phyloP scores from a whole-genome alignment of 2,797 vertebrate genomes.

The Sandelia bainsii region DNA sequence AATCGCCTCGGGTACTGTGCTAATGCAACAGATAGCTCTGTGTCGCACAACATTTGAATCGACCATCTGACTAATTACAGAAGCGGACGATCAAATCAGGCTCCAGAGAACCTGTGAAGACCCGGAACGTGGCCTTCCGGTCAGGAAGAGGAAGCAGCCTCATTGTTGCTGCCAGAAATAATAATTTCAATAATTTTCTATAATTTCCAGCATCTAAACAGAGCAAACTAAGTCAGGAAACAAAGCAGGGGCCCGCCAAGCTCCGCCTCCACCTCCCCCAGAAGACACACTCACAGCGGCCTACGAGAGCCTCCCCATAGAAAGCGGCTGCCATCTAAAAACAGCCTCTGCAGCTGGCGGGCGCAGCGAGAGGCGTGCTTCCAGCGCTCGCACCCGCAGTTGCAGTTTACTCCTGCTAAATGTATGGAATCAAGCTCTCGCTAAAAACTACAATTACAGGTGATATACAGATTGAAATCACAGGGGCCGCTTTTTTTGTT shows the following conservation, averaged over 20 bases:
- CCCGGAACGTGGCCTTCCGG: constrained; percentile 63
- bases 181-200: constrained; percentile 89
- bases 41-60: constrained; percentile 71
- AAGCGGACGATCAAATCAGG: constrained; percentile 33
- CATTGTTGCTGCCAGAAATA: constrained; percentile 76
- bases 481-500: constrained; percentile 90
- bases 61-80: constrained; percentile 76
- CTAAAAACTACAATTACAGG: constrained; percentile 99
- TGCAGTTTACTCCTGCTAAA: constrained; percentile 93
- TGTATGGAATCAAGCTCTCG: constrained; percentile 99
- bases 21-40: constrained; percentile 47
- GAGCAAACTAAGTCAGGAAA: constrained; percentile 90
- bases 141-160: constrained; percentile 86
- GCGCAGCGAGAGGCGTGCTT: constrained; percentile 88
- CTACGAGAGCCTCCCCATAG: constrained; percentile 45
- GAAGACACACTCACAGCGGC: constrained; percentile 30
- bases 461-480: constrained; percentile 99
- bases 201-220: constrained; percentile 98
- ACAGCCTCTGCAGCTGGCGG: constrained; percentile 96
- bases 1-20: constrained; percentile 38
- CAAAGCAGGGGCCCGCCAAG: constrained; percentile 80
- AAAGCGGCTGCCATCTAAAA: constrained; percentile 90
- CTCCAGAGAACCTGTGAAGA: constrained; percentile 61
- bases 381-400: constrained; percentile 90
- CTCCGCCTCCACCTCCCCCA: constrained; percentile 40